Percentiles rank a stretch among this genome's conserved stretches.
These are phyloP conservation scores for Malacosoma neustria DNA, from an alignment of 2,888 invertebrate genomes.

Conservation along the genomic window DNA sequence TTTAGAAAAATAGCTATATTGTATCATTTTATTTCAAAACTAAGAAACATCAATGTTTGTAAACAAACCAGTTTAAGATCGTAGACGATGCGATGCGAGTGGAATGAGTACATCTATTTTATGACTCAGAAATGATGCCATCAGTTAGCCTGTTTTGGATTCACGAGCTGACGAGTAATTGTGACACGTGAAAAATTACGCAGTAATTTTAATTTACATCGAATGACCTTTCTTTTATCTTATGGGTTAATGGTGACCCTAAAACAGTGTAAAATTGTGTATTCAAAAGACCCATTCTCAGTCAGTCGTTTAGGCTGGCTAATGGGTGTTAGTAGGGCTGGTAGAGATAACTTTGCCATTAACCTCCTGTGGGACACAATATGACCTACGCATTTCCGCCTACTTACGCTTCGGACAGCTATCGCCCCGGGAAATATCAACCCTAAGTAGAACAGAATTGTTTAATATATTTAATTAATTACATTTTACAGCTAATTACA, in stretches of 20 bases:
- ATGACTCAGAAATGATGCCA: conserved; percentile 49
- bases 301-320: conserved; percentile 23
- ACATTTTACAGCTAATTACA: neutral
- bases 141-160: conserved; percentile 21
- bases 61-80: conserved; percentile 34
- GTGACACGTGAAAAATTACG: conserved; percentile 20
- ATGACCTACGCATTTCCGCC: conserved; percentile 12
- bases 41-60: too few relatives aligned
- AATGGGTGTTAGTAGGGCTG: conserved; percentile 55
- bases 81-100: conserved; percentile 19
- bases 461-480: neutral
- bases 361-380: conserved; percentile 38
- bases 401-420: conserved; percentile 11
- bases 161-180: conserved; percentile 22
- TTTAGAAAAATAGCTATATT: too few relatives aligned
- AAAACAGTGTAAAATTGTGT: conserved; percentile 2
- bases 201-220: conserved; percentile 18
- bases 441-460: neutral
- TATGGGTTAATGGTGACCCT: conserved; percentile 9
- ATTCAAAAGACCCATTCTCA: conserved; percentile 9
- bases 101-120: conserved; percentile 17
- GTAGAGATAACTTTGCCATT: conserved; percentile 35
- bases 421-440: neutral
- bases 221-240: conserved; percentile 15
- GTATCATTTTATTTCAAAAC: too few relatives aligned